Evolutionary conservation across 2,113 vertebrate genomes (phyloP).

Genomic region (Syrrhaptes paradoxus): DNA sequence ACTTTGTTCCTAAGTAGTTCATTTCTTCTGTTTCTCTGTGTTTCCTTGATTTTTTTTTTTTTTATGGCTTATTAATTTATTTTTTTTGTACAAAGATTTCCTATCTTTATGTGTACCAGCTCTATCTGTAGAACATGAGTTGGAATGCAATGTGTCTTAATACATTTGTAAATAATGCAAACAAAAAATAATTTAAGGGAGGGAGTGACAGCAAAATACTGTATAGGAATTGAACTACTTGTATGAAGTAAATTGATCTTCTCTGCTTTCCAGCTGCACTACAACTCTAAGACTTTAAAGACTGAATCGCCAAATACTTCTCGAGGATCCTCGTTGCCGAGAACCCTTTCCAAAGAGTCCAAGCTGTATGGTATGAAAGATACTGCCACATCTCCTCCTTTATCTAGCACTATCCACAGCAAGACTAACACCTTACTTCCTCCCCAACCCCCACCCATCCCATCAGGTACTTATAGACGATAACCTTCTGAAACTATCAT

Average conservation of each 20-base stretch:
- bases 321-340: constrained; percentile 94
- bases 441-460: constrained; percentile 93
- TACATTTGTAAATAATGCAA: not conserved
- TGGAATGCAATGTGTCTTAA: not conserved
- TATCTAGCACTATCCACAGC: constrained; percentile 83
- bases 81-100: not conserved
- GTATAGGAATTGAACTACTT: not conserved
- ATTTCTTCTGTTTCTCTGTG: not conserved
- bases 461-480: constrained; percentile 88
- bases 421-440: constrained; percentile 94
- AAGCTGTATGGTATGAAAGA: constrained; percentile 99
- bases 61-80: not conserved
- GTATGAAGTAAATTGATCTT: not conserved
- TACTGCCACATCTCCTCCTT: constrained; percentile 78
- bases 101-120: not conserved
- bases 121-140: not conserved
- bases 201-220: not conserved
- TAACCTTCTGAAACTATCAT: constrained; percentile 27
- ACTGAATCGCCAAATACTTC: constrained; percentile 94
- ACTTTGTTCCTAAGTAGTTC: not conserved
- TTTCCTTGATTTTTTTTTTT: not conserved
- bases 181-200: not conserved
- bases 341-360: constrained; percentile 98
- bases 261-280: constrained; percentile 88
- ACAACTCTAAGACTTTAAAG: constrained; percentile 98